Percentiles rank a stretch among this genome's conserved stretches.
Conservation (phyloP, 2,888 invertebrate genomes). For the Anaspis maculata region DNA sequence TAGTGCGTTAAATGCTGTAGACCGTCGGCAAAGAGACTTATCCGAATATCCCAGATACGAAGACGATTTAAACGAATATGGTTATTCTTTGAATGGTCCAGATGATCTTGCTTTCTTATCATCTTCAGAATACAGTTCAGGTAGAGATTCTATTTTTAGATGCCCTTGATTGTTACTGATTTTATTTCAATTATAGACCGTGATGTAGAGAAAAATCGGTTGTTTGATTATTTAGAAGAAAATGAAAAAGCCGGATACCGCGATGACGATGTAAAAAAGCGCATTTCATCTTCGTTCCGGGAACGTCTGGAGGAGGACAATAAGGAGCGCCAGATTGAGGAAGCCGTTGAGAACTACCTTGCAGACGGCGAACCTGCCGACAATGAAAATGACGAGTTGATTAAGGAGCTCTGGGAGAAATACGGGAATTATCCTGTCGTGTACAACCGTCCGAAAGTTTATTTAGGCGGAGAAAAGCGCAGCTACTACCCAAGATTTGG, state of each 20-base stretch:
- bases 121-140: conserved; percentile 15
- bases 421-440: conserved; percentile 45
- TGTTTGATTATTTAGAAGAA: conserved; percentile 28
- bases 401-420: conserved; percentile 51
- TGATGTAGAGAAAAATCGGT: conserved; percentile 12
- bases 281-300: conserved; percentile 48
- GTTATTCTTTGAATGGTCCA: conserved; percentile 23
- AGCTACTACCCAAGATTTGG: conserved; percentile 33
- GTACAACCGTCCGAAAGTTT: conserved; percentile 29
- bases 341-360: conserved; percentile 31
- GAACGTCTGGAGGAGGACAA: conserved; percentile 49
- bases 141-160: conserved; percentile 2
- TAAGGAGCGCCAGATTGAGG: conserved; percentile 39
- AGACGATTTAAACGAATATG: conserved; percentile 22
- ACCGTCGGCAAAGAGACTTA: conserved; percentile 41
- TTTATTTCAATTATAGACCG: conserved; percentile 8
- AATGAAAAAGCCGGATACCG: too few relatives aligned
- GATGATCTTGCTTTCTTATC: conserved; percentile 25
- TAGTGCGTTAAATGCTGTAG: conserved; percentile 42
- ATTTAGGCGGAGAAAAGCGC: conserved; percentile 25
- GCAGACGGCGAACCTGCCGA: conserved; percentile 28
- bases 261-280: conserved; percentile 29
- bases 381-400: conserved; percentile 43
- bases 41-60: conserved; percentile 23
- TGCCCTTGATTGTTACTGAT: too few relatives aligned